A percentile compares a stretch with the other conserved stretches of the same genome.
These are phyloP conservation scores for Nesoenas mayeri DNA, from an alignment of 2,113 vertebrate species.

Conservation along the genomic window DNA sequence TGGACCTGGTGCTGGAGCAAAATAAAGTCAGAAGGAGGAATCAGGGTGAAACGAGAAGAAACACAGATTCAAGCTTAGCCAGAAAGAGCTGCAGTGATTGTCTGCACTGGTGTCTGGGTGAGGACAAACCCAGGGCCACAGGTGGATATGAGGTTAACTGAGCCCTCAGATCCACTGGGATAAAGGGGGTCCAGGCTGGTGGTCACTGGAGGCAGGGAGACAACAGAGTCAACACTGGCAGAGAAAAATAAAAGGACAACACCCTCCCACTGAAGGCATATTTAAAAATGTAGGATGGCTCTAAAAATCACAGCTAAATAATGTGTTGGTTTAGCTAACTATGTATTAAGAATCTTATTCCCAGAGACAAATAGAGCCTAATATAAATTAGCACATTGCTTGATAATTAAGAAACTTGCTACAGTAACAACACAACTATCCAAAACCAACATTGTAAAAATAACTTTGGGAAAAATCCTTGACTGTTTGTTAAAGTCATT, in stretches of 20 bases:
- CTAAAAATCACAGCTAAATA: background rate
- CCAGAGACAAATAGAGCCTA: background rate
- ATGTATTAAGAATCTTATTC: background rate
- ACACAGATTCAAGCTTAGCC: background rate
- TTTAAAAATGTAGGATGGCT: background rate
- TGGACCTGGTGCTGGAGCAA: background rate
- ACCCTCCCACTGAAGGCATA: background rate
- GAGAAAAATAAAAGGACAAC: background rate
- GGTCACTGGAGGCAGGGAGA: background rate
- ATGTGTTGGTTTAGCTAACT: background rate
- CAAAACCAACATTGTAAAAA: background rate
- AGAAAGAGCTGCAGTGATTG: background rate
- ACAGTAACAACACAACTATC: background rate
- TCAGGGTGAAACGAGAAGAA: background rate
- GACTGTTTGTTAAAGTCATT: background rate
- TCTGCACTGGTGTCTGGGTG: background rate
- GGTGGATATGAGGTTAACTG: background rate
- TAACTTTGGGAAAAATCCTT: background rate
- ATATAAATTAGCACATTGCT: background rate
- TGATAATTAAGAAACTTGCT: conserved; percentile 15
- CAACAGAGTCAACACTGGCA: background rate
- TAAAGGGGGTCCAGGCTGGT: background rate
- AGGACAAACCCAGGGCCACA: background rate
- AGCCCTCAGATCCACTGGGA: background rate
- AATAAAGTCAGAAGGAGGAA: background rate